Conservation (phyloP, 2,113 vertebrate species). For the Poeciliopsis occidentalis region DNA sequence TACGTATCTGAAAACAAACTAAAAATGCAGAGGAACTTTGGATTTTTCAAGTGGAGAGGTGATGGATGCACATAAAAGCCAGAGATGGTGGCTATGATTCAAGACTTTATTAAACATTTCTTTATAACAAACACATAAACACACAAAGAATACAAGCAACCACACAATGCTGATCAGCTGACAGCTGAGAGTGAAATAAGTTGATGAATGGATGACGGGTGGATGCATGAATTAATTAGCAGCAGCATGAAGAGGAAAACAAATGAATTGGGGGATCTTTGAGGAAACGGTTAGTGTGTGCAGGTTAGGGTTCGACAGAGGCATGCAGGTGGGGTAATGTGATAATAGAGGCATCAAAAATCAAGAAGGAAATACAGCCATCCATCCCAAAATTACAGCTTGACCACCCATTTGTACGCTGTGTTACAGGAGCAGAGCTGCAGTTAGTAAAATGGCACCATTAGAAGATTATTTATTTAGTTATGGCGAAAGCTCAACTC, state of each 20-base stretch:
- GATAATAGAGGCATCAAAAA: neutral
- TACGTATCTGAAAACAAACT: constrained; percentile 5
- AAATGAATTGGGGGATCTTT: constrained; percentile 15
- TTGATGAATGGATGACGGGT: neutral
- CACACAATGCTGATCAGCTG: constrained; percentile 29
- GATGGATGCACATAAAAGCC: constrained; percentile 70
- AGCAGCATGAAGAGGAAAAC: constrained; percentile 1
- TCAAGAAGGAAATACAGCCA: neutral
- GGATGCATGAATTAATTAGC: constrained; percentile 19
- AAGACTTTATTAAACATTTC: constrained; percentile 74
- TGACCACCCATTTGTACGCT: constrained; percentile 13
- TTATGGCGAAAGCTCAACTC: neutral
- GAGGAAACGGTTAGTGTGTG: constrained; percentile 48
- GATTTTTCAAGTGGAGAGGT: constrained; percentile 31
- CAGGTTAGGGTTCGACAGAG: constrained; percentile 33
- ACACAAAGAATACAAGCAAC: constrained; percentile 47
- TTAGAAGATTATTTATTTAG: neutral
- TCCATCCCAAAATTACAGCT: constrained; percentile 37
- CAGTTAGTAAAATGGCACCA: constrained; percentile 3
- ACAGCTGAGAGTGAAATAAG: constrained; percentile 11
- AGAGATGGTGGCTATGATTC: constrained; percentile 69
- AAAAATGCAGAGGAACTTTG: constrained; percentile 17
- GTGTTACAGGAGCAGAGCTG: neutral
- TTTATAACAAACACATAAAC: constrained; percentile 50
- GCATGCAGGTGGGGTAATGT: constrained; percentile 42